Percentiles rank a stretch among this genome's conserved stretches.
Conservation (phyloP, 2,888 invertebrate species). For the Athripsodes cinereus region DNA sequence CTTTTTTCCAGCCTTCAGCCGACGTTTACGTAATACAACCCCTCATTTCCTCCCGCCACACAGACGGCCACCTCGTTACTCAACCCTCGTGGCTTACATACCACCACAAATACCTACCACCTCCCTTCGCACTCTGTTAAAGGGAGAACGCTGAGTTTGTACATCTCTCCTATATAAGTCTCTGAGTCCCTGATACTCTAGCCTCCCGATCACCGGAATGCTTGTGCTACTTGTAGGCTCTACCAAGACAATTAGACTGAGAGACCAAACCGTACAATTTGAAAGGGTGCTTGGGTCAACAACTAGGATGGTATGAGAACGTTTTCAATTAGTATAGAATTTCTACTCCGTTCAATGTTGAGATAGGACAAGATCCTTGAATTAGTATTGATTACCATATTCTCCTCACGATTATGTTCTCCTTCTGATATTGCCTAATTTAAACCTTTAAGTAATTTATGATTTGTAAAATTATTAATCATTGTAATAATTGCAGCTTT, state of each 20-base stretch:
- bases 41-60: not conserved
- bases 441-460: not conserved
- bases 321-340: slow-evolving; percentile 12
- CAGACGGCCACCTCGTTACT: not conserved
- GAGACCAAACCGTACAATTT: not conserved
- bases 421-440: slow-evolving; percentile 31
- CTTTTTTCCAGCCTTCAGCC: slow-evolving; percentile 1
- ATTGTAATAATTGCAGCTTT: no score
- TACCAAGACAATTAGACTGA: not conserved
- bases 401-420: slow-evolving; percentile 32
- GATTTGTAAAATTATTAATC: no score
- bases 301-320: not conserved
- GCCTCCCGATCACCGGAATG: slow-evolving; percentile 10
- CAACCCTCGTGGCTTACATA: not conserved
- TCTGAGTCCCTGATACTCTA: slow-evolving; percentile 12
- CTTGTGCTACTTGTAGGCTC: slow-evolving; percentile 1
- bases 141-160: not conserved
- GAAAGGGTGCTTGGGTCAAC: slow-evolving; percentile 6
- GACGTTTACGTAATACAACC: slow-evolving; percentile 6
- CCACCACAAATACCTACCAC: not conserved
- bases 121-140: not conserved
- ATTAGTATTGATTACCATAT: slow-evolving; percentile 13
- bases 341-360: slow-evolving; percentile 10
- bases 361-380: slow-evolving; percentile 4
- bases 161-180: not conserved